A percentile compares a stretch with the other conserved stretches of the same genome.
These are phyloP conservation scores for Pholis gunnellus DNA, from an alignment of 2,113 vertebrate genomes.

Conservation along the genomic window DNA sequence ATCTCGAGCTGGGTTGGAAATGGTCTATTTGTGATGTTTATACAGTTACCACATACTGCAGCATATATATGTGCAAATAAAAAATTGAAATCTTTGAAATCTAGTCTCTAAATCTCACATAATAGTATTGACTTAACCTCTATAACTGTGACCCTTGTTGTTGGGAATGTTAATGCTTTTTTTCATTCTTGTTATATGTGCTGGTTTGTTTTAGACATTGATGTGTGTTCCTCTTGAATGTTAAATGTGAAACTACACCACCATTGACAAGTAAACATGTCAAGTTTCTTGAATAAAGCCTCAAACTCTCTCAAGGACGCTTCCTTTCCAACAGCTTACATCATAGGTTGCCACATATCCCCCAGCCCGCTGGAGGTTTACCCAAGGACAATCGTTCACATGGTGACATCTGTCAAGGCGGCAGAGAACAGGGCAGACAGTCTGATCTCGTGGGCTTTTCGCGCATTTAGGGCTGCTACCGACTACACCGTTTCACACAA, in stretches of 20 bases:
- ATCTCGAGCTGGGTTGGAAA: not conserved
- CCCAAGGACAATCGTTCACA: conserved; percentile 68
- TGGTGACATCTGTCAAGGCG: conserved; percentile 64
- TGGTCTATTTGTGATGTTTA: not conserved
- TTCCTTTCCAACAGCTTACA: conserved; percentile 61
- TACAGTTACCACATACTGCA: not conserved
- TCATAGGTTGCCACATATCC: conserved; percentile 54
- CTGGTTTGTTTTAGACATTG: not conserved
- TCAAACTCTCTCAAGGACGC: conserved; percentile 57
- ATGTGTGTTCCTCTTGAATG: not conserved
- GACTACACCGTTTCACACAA: conserved; percentile 38
- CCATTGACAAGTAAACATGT: conserved; percentile 37
- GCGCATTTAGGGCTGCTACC: conserved; percentile 30
- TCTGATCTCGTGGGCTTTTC: conserved; percentile 52
- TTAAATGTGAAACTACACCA: conserved; percentile 8
- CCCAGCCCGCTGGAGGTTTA: conserved; percentile 57
- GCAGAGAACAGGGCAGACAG: conserved; percentile 44
- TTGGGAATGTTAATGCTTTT: not conserved
- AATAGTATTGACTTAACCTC: not conserved
- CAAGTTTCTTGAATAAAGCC: conserved; percentile 39
- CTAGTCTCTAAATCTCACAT: not conserved
- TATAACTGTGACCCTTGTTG: not conserved
- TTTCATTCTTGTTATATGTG: not conserved
- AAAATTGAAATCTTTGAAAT: not conserved
- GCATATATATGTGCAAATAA: not conserved